Conservation (phyloP, 2,888 invertebrate genomes). For the Mycalesis mineus region DNA sequence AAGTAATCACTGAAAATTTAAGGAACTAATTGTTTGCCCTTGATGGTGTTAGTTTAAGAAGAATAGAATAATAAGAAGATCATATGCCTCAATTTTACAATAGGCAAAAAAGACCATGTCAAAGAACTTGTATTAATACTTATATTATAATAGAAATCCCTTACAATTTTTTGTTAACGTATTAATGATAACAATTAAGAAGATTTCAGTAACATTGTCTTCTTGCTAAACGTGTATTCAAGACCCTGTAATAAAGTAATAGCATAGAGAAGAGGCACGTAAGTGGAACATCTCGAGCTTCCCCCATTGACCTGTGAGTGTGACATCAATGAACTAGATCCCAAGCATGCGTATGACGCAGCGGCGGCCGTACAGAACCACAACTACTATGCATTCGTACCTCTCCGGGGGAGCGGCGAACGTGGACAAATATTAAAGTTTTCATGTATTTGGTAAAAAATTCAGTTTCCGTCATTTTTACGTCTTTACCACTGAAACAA, state of each 20-base stretch:
- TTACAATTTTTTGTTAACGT: too few relatives aligned
- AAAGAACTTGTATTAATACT: too few relatives aligned
- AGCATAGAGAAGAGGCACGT: conserved; percentile 16
- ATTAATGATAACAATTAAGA: too few relatives aligned
- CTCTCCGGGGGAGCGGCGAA: conserved; percentile 6
- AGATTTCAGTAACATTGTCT: too few relatives aligned
- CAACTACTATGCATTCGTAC: conserved; percentile 25
- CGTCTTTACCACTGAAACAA: neutral
- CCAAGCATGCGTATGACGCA: conserved; percentile 50
- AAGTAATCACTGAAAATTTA: too few relatives aligned
- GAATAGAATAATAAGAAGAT: too few relatives aligned
- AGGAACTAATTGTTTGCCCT: too few relatives aligned
- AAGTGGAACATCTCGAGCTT: conserved; percentile 32
- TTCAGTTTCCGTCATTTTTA: neutral
- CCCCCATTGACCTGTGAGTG: conserved; percentile 35
- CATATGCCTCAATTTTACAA: too few relatives aligned
- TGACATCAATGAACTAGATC: conserved; percentile 40
- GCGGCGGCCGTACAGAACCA: conserved; percentile 31
- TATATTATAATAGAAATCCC: too few relatives aligned
- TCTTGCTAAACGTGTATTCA: too few relatives aligned
- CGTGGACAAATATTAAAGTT: neutral
- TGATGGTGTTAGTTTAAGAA: too few relatives aligned
- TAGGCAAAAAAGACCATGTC: too few relatives aligned
- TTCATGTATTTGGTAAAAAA: neutral
- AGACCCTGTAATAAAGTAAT: neutral